A percentile compares a stretch with the other conserved stretches of the same genome.
Conservation (phyloP, 2,113 vertebrate species). For the Scalopus aquaticus region DNA sequence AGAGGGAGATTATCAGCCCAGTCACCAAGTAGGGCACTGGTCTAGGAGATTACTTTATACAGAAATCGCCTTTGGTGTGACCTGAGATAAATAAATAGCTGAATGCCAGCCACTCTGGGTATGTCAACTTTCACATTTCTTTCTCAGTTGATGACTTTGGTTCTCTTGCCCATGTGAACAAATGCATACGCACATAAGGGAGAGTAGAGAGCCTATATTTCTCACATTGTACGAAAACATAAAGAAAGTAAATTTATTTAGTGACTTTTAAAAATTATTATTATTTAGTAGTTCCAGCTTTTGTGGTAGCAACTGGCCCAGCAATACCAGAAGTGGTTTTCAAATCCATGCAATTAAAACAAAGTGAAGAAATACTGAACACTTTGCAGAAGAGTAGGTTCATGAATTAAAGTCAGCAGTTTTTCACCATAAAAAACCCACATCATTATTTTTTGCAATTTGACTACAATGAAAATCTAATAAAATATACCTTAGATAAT, state of each 20-base stretch:
- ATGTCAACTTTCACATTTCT: neutral
- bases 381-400: neutral
- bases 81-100: neutral
- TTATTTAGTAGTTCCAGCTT: neutral
- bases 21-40: neutral
- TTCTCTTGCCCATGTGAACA: neutral
- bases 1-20: neutral
- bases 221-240: neutral
- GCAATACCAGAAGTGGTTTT: neutral
- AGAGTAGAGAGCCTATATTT: rapidly evolving
- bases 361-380: neutral
- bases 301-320: neutral
- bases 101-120: neutral
- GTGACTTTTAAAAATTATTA: neutral
- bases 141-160: neutral
- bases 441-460: neutral
- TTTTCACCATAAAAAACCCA: neutral
- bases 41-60: neutral
- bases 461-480: neutral
- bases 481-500: neutral
- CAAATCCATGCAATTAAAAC: neutral
- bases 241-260: neutral
- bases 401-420: neutral
- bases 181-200: neutral
- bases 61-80: neutral